Evolutionary conservation across 2,797 vertebrate species (phyloP).

Genomic region (Falco peregrinus): DNA sequence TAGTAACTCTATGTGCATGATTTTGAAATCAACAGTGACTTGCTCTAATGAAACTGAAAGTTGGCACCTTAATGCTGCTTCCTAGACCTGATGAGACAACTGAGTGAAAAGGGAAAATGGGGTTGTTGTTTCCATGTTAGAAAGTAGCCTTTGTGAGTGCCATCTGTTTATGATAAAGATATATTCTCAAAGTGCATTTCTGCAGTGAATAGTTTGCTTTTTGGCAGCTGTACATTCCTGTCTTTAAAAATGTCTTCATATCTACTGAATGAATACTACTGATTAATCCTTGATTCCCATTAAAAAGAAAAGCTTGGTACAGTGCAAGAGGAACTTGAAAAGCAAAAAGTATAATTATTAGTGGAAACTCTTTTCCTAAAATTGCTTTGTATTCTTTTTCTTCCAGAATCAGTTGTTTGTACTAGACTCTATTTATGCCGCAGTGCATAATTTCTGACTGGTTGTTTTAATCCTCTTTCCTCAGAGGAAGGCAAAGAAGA

Average conservation of each 20-base stretch:
- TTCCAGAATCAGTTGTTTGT: neutral
- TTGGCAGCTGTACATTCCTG: neutral
- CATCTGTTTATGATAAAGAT: fast-evolving
- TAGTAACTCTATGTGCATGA: neutral
- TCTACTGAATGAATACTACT: neutral
- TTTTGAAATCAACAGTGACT: neutral
- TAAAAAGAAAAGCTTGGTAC: neutral
- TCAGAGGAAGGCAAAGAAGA: slow-evolving; percentile 91
- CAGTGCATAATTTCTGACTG: neutral
- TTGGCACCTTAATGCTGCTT: neutral
- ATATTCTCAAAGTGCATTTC: neutral
- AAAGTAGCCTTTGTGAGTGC: neutral
- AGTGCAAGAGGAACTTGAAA: neutral
- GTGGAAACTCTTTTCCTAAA: neutral
- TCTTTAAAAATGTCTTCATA: neutral
- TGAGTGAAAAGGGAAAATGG: neutral
- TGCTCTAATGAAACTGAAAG: neutral
- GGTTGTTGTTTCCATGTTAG: neutral
- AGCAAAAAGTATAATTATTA: neutral
- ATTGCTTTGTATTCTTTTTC: neutral
- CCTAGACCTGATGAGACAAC: neutral
- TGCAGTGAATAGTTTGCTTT: neutral
- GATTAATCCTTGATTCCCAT: neutral
- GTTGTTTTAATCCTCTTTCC: neutral
- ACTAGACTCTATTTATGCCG: neutral